Conservation (phyloP, 2,888 invertebrate species). For the Meghimatium bilineatum region DNA sequence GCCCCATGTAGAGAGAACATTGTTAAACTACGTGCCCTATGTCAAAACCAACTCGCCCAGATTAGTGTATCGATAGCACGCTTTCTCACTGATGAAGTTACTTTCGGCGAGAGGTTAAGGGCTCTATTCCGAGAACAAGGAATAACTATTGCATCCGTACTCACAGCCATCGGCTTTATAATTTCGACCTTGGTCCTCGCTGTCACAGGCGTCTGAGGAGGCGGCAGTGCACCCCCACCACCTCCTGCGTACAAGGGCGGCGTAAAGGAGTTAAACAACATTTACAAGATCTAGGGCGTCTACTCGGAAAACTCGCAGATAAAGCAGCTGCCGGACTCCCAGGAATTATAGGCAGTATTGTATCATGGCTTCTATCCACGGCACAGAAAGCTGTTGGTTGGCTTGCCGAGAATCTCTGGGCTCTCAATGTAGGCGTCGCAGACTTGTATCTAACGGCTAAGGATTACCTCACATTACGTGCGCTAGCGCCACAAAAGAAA, state of each 20-base stretch:
- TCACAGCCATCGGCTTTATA: conserved; percentile 6
- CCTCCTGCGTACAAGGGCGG: neutral
- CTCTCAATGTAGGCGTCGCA: neutral
- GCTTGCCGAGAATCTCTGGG: neutral
- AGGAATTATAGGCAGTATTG: neutral
- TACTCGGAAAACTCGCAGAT: neutral
- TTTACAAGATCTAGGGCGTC: neutral
- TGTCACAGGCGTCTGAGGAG: neutral
- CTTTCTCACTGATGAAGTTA: too few species aligned
- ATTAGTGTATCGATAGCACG: too few species aligned
- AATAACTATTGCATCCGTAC: neutral
- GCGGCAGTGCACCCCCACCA: neutral
- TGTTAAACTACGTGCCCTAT: neutral
- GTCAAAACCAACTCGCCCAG: neutral
- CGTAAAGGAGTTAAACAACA: neutral
- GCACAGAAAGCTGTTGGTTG: neutral
- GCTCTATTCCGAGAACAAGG: conserved; percentile 16
- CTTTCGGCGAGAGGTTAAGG: neutral
- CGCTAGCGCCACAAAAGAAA: neutral
- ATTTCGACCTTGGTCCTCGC: neutral
- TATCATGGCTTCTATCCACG: neutral
- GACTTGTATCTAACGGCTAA: neutral
- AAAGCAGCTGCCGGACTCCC: neutral
- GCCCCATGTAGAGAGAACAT: neutral
- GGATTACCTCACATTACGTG: neutral